These are phyloP conservation scores for Agrilus cyanescens DNA, from an alignment of 2,888 invertebrate genomes.

Conservation along the genomic window DNA sequence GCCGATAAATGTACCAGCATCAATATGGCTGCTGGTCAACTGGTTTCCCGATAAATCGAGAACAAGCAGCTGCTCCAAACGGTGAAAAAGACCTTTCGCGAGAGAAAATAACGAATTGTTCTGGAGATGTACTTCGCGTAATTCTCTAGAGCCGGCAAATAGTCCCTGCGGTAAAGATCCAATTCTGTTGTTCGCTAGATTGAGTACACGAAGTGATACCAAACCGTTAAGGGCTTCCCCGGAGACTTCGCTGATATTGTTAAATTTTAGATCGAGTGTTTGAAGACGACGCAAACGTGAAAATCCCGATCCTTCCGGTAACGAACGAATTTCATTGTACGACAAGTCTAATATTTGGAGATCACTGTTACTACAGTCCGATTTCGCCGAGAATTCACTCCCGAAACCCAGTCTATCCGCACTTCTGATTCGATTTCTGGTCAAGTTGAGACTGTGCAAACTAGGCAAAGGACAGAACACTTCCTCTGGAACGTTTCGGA, in stretches of 20 bases:
- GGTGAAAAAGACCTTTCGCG: slow-evolving; percentile 71
- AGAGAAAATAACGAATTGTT: slow-evolving; percentile 75
- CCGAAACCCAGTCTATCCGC: slow-evolving; percentile 64
- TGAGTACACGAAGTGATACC: slow-evolving; percentile 65
- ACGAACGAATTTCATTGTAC: slow-evolving; percentile 60
- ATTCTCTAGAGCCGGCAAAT: slow-evolving; percentile 69
- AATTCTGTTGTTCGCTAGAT: slow-evolving; percentile 77
- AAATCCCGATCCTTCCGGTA: slow-evolving; percentile 61
- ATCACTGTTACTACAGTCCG: slow-evolving; percentile 55
- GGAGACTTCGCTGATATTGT: slow-evolving; percentile 68
- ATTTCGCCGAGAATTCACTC: slow-evolving; percentile 26
- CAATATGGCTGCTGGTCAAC: slow-evolving; percentile 71
- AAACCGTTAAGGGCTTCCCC: slow-evolving; percentile 70
- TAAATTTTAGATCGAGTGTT: slow-evolving; percentile 69
- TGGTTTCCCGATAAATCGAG: slow-evolving; percentile 77
- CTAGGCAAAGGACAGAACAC: slow-evolving; percentile 69
- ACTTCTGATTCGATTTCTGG: slow-evolving; percentile 69
- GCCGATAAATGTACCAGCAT: slow-evolving; percentile 75
- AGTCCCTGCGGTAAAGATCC: slow-evolving; percentile 69
- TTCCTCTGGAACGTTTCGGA: slow-evolving; percentile 66
- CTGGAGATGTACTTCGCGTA: slow-evolving; percentile 72
- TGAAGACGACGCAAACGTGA: slow-evolving; percentile 66
- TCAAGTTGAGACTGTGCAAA: slow-evolving; percentile 72
- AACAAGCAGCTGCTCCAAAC: slow-evolving; percentile 71
- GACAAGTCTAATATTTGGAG: slow-evolving; percentile 70